These are phyloP conservation scores for Leucoraja ocellata DNA, from an alignment of 2,797 vertebrate genomes.

Conservation along the genomic window DNA sequence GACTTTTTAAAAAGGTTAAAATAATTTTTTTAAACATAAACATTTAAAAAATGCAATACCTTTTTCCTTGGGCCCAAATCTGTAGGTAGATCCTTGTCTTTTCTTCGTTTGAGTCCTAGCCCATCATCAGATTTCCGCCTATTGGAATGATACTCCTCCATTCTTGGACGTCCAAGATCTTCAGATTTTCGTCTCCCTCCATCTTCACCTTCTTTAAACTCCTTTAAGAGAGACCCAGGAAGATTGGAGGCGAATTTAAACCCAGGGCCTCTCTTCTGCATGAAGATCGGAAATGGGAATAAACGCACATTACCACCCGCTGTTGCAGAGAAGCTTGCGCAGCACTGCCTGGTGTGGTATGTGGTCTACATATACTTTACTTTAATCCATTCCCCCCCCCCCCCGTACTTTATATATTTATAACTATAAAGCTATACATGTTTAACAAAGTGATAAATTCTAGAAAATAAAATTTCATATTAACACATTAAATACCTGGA, in stretches of 20 bases:
- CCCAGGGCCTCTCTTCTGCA: slow-evolving; percentile 39
- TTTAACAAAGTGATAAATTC: neutral
- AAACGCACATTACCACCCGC: slow-evolving; percentile 40
- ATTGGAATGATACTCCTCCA: slow-evolving; percentile 34
- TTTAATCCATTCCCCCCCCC: neutral
- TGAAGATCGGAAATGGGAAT: slow-evolving; percentile 39
- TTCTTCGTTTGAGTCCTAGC: slow-evolving; percentile 28
- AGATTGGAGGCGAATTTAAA: slow-evolving; percentile 41
- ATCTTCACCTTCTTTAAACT: slow-evolving; percentile 39
- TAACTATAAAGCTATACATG: slow-evolving; percentile 18
- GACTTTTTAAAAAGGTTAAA: neutral
- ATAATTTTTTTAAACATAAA: neutral
- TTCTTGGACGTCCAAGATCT: slow-evolving; percentile 31
- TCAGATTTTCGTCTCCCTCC: slow-evolving; percentile 27
- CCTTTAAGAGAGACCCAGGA: slow-evolving; percentile 40
- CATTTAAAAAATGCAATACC: neutral
- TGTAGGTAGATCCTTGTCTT: slow-evolving; percentile 24
- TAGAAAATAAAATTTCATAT: neutral
- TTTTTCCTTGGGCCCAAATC: slow-evolving; percentile 35
- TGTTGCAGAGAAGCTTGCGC: slow-evolving; percentile 38
- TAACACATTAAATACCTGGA: too few relatives aligned
- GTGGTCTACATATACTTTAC: slow-evolving; percentile 35
- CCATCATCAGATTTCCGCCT: slow-evolving; percentile 34
- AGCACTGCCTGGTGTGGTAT: slow-evolving; percentile 38
- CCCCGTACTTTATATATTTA: neutral